Base-by-base conservation (phyloP, 2,113 vertebrate species). In the Rhagologus leucostigma region DNA sequence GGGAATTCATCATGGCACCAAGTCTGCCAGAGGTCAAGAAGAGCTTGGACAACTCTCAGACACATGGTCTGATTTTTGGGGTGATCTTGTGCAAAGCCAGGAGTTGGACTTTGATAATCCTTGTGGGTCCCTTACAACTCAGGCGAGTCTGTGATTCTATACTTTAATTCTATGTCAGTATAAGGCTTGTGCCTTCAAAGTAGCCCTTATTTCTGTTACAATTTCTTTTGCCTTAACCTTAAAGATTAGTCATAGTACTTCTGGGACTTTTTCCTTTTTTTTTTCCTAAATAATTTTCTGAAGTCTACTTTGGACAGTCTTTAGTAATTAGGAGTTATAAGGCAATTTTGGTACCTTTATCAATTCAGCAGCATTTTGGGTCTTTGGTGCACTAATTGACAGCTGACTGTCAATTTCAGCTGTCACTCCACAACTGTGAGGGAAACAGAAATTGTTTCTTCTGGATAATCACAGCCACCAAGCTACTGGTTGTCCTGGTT, bases 81-180 rank as follows among this genome's bases (percentile, higher is more conserved):
- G 19, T 24, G 10, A n/a, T 52, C 18, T 23, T 52, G 33, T 44
- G 15, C 27, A 57, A 57, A 50, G 35, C 8, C 32, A 65, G 18
- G 37, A 44, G 22, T 0, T 57, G 22, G n/a, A 57, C 27, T 37
- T 80, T 0, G 0, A n/a, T 20, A 47, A 41, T 30, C 19, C 12
- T 50, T 65, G 27, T 26, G 17, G 13, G n/a, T 37, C 19, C 33
- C 19, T 46, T 59, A 75, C 42, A 57, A 14, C 23, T 33, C 32
- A 65, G 50, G 37, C 0, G 0, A 33, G 33, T 52, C 50, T 37
- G 1, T 42, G 50, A 50, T 57, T 65, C 67, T 37, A 4, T 24
- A 29, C 15, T 50, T 37, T 33, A 52, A 29, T 74, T 52, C 44
- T 24, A 10, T n/a, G 60, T 19, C 10, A 81, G 16, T 24, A 16